Percentiles rank a stretch among this genome's conserved stretches.
Conservation (phyloP, 2,113 vertebrate genomes). For the Atractosteus spatula region DNA sequence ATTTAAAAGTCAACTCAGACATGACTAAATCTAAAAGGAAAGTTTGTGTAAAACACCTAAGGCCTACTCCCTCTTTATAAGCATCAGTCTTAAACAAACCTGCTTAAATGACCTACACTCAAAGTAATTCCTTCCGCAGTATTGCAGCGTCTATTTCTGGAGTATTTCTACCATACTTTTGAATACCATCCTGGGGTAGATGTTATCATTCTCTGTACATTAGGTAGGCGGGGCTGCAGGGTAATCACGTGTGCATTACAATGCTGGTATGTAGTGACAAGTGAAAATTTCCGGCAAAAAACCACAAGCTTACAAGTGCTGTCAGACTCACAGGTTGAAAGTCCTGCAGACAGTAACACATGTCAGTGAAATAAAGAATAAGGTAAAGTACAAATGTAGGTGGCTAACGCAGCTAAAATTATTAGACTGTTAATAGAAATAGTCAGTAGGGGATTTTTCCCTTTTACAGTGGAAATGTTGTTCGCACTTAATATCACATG, state of each 20-base stretch:
- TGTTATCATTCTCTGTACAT: not conserved
- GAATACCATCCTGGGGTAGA: not conserved
- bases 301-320: not conserved
- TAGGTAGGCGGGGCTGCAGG: not conserved
- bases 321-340: not conserved
- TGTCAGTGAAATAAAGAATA: not conserved
- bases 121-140: not conserved
- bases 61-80: not conserved
- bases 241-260: not conserved
- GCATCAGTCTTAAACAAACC: not conserved
- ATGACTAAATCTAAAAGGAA: not conserved
- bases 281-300: not conserved
- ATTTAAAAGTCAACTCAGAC: not conserved
- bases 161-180: not conserved
- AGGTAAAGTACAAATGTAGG: constrained; percentile 2
- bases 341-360: not conserved
- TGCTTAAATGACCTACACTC: not conserved
- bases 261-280: not conserved
- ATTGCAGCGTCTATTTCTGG: not conserved
- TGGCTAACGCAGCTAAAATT: not conserved
- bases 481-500: not conserved
- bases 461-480: constrained; percentile 1
- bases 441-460: constrained; percentile 2
- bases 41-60: not conserved
- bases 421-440: not conserved